These are phyloP conservation scores for Alloplasta piceator DNA, from an alignment of 2,888 invertebrate genomes.

Conservation along the genomic window DNA sequence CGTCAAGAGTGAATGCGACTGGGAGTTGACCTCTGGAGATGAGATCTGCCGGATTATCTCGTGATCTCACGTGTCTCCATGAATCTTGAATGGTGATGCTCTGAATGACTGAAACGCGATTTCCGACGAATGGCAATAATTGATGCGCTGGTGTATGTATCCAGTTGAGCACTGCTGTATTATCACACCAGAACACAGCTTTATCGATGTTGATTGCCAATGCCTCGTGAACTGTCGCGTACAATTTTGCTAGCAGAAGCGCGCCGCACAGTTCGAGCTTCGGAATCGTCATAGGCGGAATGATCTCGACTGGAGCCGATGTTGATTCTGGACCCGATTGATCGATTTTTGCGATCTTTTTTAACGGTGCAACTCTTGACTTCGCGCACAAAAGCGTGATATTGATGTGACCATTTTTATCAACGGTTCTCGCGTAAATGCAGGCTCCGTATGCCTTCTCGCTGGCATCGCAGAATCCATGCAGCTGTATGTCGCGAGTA, in stretches of 20 bases:
- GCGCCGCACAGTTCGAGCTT: conserved; percentile 16
- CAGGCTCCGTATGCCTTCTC: no score
- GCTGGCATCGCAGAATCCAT: no score
- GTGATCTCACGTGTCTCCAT: no score
- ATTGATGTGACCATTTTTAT: no score
- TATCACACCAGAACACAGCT: conserved; percentile 40
- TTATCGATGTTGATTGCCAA: not conserved
- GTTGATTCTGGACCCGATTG: not conserved
- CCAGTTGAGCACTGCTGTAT: conserved; percentile 34
- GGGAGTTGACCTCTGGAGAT: conserved; percentile 53
- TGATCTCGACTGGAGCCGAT: not conserved
- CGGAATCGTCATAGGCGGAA: conserved; percentile 36
- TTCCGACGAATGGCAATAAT: conserved; percentile 37
- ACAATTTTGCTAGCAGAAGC: not conserved
- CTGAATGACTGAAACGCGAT: no score
- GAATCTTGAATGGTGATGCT: no score
- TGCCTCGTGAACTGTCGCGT: not conserved
- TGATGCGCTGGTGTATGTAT: conserved; percentile 28
- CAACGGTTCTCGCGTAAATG: no score
- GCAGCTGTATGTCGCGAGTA: conserved; percentile 27
- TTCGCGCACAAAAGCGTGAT: no score
- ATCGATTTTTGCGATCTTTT: no score
- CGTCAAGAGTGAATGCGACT: no score
- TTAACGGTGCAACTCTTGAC: not conserved
- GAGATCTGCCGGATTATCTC: no score